A percentile compares a stretch with the other conserved stretches of the same genome.
These are phyloP conservation scores for Temnothorax nylanderi DNA, from an alignment of 1,140 invertebrate species.

Conservation along the genomic window DNA sequence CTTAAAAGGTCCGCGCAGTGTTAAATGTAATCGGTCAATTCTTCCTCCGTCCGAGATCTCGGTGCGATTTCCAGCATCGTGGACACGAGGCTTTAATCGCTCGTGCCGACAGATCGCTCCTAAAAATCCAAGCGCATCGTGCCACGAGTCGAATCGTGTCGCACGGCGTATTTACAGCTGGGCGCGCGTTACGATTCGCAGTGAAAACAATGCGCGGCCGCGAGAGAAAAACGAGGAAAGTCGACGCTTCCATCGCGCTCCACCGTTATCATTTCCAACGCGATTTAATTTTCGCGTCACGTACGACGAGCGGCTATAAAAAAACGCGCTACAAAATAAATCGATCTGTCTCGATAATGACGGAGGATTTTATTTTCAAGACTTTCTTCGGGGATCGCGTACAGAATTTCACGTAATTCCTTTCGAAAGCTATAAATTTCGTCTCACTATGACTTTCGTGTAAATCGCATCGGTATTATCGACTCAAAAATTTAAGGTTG, in stretches of 20 bases:
- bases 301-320: background rate
- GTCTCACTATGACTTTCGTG: background rate
- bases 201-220: conserved; percentile 69
- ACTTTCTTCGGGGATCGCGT: background rate
- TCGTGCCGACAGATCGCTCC: conserved; percentile 60
- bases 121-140: no score
- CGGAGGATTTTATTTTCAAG: background rate
- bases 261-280: background rate
- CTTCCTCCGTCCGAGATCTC: no score
- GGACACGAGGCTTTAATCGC: background rate
- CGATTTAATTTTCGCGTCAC: background rate
- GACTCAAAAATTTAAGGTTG: background rate
- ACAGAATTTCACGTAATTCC: background rate
- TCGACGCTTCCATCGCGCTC: background rate
- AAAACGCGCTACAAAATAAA: background rate
- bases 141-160: conserved; percentile 26
- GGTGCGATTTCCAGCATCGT: no score
- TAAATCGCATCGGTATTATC: background rate
- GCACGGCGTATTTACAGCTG: conserved; percentile 42
- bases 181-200: background rate
- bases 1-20: no score
- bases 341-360: background rate
- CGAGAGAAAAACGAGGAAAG: conserved; percentile 17
- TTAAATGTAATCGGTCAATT: no score
- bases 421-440: background rate